Evolutionary conservation across 2,797 vertebrate species (phyloP).

Genomic region (Sebastes trivittatus): DNA sequence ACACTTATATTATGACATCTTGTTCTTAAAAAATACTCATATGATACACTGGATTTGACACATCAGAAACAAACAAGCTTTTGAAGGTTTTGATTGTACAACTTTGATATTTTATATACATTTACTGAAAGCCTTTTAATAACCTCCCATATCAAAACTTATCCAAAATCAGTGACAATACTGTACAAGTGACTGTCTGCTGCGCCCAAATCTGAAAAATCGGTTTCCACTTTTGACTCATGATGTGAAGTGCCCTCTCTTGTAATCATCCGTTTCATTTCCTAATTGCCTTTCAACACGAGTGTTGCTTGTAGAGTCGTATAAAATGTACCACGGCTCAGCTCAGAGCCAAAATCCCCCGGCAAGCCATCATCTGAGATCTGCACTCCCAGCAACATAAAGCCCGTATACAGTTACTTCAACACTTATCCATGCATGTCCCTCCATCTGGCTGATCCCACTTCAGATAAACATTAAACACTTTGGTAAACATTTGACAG

Average conservation of each 20-base stretch:
- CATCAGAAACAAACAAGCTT: slow-evolving; percentile 44
- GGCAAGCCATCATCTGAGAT: neutral
- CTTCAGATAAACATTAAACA: slow-evolving; percentile 55
- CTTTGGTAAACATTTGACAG: slow-evolving; percentile 72
- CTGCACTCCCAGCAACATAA: neutral
- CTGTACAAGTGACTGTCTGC: slow-evolving; percentile 31
- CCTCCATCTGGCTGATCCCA: slow-evolving; percentile 7
- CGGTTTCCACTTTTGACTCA: neutral
- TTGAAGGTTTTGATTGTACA: slow-evolving; percentile 33
- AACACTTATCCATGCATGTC: slow-evolving; percentile 51
- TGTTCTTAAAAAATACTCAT: slow-evolving; percentile 67
- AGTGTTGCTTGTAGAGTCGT: slow-evolving; percentile 1
- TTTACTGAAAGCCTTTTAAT: slow-evolving; percentile 36
- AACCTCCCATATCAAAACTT: slow-evolving; percentile 50
- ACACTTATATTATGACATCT: slow-evolving; percentile 12
- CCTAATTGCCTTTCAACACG: slow-evolving; percentile 18
- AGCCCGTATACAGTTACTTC: slow-evolving; percentile 17
- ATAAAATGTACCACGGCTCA: neutral
- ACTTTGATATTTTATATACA: slow-evolving; percentile 50
- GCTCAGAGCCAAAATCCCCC: neutral
- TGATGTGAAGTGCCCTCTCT: slow-evolving; percentile 30
- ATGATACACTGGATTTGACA: slow-evolving; percentile 50
- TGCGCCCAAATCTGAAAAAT: slow-evolving; percentile 25
- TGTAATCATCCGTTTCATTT: slow-evolving; percentile 10
- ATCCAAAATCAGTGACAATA: slow-evolving; percentile 15